Evolutionary conservation across 2,888 invertebrate genomes (phyloP).

Genomic region (Thymelicus lineola): DNA sequence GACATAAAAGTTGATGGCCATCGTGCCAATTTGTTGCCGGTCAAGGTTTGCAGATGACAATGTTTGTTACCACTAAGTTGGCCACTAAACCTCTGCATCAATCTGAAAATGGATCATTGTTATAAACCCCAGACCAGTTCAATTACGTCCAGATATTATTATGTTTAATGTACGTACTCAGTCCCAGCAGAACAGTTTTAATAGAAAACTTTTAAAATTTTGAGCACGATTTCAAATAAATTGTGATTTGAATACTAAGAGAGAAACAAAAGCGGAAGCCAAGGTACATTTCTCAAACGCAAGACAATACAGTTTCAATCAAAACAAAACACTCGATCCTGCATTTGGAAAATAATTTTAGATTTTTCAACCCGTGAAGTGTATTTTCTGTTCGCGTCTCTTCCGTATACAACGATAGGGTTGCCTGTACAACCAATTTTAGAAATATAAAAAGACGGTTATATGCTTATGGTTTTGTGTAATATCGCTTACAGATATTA

Average conservation of each 20-base stretch:
- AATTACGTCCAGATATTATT: no score
- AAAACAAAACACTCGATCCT: conserved; percentile 12
- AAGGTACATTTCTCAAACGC: conserved; percentile 3
- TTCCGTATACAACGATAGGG: not conserved
- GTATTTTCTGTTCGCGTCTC: conserved; percentile 20
- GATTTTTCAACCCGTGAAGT: conserved; percentile 21
- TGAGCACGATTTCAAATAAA: not conserved
- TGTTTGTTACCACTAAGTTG: no score
- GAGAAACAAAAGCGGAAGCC: not conserved
- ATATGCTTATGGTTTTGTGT: no score
- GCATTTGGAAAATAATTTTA: conserved; percentile 27
- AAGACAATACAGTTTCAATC: conserved; percentile 15
- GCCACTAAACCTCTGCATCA: no score
- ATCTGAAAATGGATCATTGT: no score
- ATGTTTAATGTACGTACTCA: no score
- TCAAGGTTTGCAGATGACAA: no score
- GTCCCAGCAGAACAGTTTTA: not conserved
- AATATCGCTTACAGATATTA: no score
- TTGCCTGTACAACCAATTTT: not conserved
- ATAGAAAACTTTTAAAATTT: not conserved
- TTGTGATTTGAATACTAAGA: not conserved
- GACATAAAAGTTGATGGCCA: no score
- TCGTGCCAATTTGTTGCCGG: no score
- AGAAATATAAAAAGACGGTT: no score
- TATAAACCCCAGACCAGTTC: no score